Base-by-base conservation (phyloP, 2,888 invertebrate species). In the Tolmerus cingulatus region DNA sequence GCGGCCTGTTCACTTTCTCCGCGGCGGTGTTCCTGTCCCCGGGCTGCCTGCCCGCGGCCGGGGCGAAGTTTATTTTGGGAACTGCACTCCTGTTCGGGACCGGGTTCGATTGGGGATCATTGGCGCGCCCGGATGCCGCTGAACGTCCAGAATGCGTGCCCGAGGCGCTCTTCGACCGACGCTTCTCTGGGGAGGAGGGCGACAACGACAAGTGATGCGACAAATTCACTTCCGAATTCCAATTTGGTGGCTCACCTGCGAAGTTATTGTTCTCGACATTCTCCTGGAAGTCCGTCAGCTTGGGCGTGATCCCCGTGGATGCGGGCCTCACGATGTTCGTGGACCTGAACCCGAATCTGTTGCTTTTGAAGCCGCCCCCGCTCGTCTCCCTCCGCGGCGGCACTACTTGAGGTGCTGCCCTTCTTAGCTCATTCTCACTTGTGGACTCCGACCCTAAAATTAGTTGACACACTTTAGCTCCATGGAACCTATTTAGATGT, bases 291-390 rank as follows among this genome's bases (percentile, higher is more conserved):
- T 96, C 96, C 66, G 94, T 94, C 86, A 96, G 95, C 92, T 94
- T 95, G 90, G 95, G 95, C 87, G 95, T 94, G 91, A 96, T 94
- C 34, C 92, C 91, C 89, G 94, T 94, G 89, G 94, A 94, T n/a
- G 94, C 92, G 90, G 94, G 94, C 66, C 93, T 90, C 66, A 91
- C 90, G 84, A 90, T 86, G 89, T 90, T 90, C 5, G 93, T 91
- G 91, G 95, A 95, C 90, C 96, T 94, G 93, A 96, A 96, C 90
- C 96, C 96, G 92, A 96, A 97, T 91, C 96, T 95, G 92, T 95
- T 96, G 51, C 95, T 94, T 88, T 95, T 94, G 87, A 55, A 57
- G 12, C n/a, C n/a, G 4, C 74, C 76, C 19, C 74, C 57, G 74
- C 40, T n/a, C 40, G 55, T 37, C 8, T 86, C 86, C 9, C 9